phyloP scores from a whole-genome alignment of 1,140 invertebrate species.

The Ephestia elutella region DNA sequence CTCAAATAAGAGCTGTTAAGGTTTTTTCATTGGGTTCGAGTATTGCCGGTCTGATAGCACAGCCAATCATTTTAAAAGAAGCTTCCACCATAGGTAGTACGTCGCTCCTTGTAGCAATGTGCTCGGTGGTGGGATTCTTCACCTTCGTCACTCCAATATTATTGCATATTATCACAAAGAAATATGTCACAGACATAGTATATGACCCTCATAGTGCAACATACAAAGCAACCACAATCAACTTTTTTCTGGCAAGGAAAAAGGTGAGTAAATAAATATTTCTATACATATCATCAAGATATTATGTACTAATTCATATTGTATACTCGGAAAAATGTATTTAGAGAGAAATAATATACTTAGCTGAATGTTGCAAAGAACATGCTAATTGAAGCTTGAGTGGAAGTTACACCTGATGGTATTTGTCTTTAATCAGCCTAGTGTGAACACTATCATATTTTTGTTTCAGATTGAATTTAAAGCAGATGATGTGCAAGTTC shows the following conservation, averaged over 20 bases:
- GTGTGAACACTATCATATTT: no score
- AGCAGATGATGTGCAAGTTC: slow-evolving; percentile 83
- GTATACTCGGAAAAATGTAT: no score
- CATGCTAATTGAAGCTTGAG: no score
- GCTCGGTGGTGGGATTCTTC: slow-evolving; percentile 83
- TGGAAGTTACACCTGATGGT: no score
- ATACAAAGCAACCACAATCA: slow-evolving; percentile 82
- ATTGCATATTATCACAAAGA: slow-evolving; percentile 87
- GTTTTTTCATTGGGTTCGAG: slow-evolving; percentile 87
- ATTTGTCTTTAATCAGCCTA: no score
- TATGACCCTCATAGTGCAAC: slow-evolving; percentile 79
- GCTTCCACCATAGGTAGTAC: slow-evolving; percentile 74
- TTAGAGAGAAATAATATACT: no score
- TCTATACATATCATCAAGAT: no score
- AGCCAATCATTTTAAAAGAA: slow-evolving; percentile 83
- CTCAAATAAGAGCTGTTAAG: slow-evolving; percentile 83
- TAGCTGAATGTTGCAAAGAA: no score
- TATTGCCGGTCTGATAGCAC: slow-evolving; percentile 78
- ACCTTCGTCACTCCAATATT: slow-evolving; percentile 88
- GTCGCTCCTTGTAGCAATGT: slow-evolving; percentile 75
- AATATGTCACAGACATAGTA: slow-evolving; percentile 86
- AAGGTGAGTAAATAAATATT: slow-evolving; percentile 67
- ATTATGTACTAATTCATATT: no score
- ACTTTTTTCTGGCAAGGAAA: slow-evolving; percentile 78
- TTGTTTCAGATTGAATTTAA: slow-evolving; percentile 81